Evolutionary conservation across 2,888 invertebrate species (phyloP).

Genomic region (Criorhina ranunculi): DNA sequence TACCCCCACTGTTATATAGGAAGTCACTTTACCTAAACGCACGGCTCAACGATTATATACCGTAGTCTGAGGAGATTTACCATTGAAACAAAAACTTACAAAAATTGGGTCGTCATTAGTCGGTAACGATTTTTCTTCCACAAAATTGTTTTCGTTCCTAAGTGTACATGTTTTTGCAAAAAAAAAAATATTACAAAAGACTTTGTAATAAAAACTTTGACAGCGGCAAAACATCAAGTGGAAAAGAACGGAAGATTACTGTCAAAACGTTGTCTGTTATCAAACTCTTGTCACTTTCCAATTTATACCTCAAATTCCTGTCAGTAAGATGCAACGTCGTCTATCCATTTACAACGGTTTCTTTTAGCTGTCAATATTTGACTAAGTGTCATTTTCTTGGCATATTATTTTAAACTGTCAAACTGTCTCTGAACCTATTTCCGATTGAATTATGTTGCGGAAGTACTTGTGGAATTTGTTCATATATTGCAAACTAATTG

Average conservation of each 20-base stretch:
- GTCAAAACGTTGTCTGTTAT: constrained; percentile 38
- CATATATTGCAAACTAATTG: constrained; percentile 3
- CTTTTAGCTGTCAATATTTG: constrained; percentile 2
- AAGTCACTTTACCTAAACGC: constrained; percentile 8
- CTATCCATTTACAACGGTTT: constrained; percentile 6
- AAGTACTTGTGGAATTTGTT: constrained; percentile 3
- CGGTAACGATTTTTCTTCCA: constrained; percentile 1
- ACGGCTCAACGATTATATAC: constrained; percentile 30
- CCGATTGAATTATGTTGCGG: constrained; percentile 34
- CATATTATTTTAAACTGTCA: constrained; percentile 19
- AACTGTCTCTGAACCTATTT: constrained; percentile 11
- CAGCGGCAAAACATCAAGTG: constrained; percentile 24
- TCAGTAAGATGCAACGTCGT: constrained; percentile 9
- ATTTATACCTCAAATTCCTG: too few relatives aligned
- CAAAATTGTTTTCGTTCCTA: neutral
- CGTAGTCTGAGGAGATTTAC: constrained; percentile 3
- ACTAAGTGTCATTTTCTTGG: constrained; percentile 11
- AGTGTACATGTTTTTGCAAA: neutral
- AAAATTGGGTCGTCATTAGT: constrained; percentile 37
- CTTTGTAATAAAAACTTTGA: constrained; percentile 12
- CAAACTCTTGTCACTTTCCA: constrained; percentile 32
- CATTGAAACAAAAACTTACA: neutral
- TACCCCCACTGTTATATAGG: constrained; percentile 9
- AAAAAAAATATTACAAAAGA: neutral
- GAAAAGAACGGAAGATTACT: neutral